Percentiles rank a stretch among this genome's conserved stretches.
These are phyloP conservation scores for Aramus guarauna DNA, from an alignment of 2,113 vertebrate species.

Conservation along the genomic window DNA sequence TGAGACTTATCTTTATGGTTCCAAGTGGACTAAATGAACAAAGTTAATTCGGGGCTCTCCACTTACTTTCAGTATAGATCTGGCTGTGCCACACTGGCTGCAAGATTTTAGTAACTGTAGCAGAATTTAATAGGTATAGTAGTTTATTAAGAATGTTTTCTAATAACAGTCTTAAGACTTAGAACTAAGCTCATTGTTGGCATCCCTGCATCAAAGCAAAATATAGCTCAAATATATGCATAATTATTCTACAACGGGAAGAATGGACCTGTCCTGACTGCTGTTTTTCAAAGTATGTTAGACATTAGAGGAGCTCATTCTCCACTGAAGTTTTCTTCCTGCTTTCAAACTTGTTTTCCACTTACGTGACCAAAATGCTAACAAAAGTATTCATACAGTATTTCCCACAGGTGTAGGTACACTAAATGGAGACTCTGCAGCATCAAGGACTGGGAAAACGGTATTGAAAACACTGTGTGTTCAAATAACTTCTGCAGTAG, in stretches of 20 bases:
- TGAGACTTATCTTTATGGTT: neutral
- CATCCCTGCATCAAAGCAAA: neutral
- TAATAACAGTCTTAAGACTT: neutral
- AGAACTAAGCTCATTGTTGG: neutral
- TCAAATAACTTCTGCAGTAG: slow-evolving; percentile 18
- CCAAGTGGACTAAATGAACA: neutral
- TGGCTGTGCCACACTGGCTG: neutral
- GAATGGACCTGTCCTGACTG: neutral
- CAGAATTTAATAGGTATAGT: neutral
- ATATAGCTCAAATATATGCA: neutral
- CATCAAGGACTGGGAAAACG: slow-evolving; percentile 3
- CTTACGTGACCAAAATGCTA: neutral
- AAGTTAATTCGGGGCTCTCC: rapidly evolving
- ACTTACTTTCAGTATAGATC: neutral
- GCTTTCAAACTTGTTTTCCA: neutral
- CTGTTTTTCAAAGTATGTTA: neutral
- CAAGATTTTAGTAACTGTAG: neutral
- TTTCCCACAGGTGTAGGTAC: neutral
- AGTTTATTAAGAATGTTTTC: neutral
- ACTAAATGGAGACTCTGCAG: neutral
- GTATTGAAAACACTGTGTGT: neutral
- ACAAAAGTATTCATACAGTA: neutral
- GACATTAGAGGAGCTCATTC: neutral
- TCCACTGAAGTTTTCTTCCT: neutral
- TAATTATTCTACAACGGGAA: neutral